Percentiles rank a stretch among this genome's conserved stretches.
Evolutionary conservation across 2,113 vertebrate species (phyloP).

Genomic region (Pseudolaguvia tuberculata): DNA sequence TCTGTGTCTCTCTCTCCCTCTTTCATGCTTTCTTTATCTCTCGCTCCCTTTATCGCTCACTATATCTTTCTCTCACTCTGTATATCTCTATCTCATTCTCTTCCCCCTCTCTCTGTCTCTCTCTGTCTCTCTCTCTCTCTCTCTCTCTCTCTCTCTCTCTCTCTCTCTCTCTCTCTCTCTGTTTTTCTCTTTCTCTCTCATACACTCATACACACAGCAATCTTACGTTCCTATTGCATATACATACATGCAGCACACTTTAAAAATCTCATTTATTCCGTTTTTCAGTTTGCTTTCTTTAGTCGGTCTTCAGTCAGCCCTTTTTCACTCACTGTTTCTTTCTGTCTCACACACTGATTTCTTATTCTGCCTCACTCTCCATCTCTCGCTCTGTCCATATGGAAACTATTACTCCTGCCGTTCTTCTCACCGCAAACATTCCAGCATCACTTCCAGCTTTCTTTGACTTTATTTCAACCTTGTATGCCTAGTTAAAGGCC

Average conservation of each 20-base stretch:
- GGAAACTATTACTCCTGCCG: conserved; percentile 48
- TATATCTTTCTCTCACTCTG: conserved; percentile 58
- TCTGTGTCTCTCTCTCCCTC: too few relatives aligned
- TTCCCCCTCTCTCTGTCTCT: conserved; percentile 53
- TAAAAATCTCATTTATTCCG: conserved; percentile 42
- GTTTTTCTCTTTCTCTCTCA: neutral
- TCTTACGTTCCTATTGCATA: conserved; percentile 34
- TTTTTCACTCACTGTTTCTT: conserved; percentile 10
- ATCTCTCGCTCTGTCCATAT: conserved; percentile 42
- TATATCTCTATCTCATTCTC: too few relatives aligned
- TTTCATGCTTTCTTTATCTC: conserved; percentile 44
- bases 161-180: conserved; percentile 49
- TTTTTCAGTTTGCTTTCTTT: conserved; percentile 30
- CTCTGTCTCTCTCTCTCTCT: conserved; percentile 50
- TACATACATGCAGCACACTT: conserved; percentile 31
- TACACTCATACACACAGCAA: neutral
- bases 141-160: neutral
- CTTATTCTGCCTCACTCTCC: conserved; percentile 9
- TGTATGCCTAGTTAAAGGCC: conserved; percentile 42
- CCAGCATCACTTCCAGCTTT: conserved; percentile 46
- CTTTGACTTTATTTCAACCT: conserved; percentile 46
- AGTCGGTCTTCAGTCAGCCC: conserved; percentile 31
- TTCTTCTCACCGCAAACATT: conserved; percentile 45
- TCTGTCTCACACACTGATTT: conserved; percentile 36
- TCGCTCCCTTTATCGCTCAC: conserved; percentile 53